Percentiles rank a stretch among this genome's conserved stretches.
These are phyloP conservation scores for Urophycis tenuis DNA, from an alignment of 2,797 vertebrate species.

Conservation along the genomic window DNA sequence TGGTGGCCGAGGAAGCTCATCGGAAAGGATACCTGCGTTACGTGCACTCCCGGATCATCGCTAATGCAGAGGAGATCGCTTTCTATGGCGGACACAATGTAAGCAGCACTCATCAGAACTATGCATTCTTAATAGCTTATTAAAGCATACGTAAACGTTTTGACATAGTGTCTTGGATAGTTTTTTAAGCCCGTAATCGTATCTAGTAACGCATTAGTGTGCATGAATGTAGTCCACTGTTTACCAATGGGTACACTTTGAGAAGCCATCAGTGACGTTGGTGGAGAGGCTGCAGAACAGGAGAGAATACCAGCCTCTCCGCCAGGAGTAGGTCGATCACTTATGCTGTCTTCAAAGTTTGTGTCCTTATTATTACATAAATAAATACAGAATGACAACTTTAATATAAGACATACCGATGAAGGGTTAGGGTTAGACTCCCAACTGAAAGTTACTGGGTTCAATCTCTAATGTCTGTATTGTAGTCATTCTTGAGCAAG, in stretches of 20 bases:
- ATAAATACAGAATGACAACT: not conserved
- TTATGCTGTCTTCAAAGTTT: not conserved
- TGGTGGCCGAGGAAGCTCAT: slow-evolving; percentile 95
- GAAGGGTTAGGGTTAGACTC: not conserved
- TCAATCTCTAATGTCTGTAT: not conserved
- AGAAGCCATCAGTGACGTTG: too few species aligned
- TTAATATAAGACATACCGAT: not conserved
- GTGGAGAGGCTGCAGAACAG: too few species aligned
- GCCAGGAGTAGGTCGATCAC: not conserved
- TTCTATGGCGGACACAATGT: slow-evolving; percentile 98
- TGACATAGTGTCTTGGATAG: not conserved
- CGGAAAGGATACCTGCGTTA: slow-evolving; percentile 91
- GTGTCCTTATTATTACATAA: not conserved
- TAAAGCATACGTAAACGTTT: too few species aligned
- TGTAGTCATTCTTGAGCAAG: too few species aligned
- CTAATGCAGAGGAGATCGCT: slow-evolving; percentile 97
- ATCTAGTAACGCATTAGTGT: too few species aligned
- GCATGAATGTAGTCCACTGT: too few species aligned
- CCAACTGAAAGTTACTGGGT: not conserved
- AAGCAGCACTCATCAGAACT: slow-evolving; percentile 23
- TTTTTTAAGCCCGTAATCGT: not conserved
- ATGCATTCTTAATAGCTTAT: too few species aligned
- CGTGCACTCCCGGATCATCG: slow-evolving; percentile 93
- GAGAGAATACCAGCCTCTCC: too few species aligned
- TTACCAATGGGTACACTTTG: too few species aligned